A percentile compares a stretch with the other conserved stretches of the same genome.
phyloP scores from a whole-genome alignment of 2,113 vertebrate species.

The Ictalurus punctatus region DNA sequence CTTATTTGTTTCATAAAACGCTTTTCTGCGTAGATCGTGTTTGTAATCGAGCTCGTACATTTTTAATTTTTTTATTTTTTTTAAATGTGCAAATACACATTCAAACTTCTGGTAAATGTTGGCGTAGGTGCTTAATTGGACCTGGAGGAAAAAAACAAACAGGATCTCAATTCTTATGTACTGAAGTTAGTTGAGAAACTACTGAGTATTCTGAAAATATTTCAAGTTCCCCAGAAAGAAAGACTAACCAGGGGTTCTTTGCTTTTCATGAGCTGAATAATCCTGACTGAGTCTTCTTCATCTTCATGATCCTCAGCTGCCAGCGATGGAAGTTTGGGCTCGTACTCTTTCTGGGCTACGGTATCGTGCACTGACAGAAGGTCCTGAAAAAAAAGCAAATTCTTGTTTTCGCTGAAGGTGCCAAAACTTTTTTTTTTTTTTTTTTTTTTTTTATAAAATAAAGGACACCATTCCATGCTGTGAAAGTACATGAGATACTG shows the following conservation, averaged over 20 bases:
- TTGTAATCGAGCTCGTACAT: too few relatives aligned
- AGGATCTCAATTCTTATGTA: background rate
- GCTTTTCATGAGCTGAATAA: constrained; percentile 84
- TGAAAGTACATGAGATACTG: background rate
- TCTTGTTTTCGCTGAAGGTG: background rate
- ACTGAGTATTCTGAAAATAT: background rate
- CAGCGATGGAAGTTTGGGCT: constrained; percentile 82
- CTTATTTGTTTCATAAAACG: too few relatives aligned
- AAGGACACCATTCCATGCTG: background rate
- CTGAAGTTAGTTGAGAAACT: background rate
- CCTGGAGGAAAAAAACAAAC: background rate
- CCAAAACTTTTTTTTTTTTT: background rate
- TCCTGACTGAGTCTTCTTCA: constrained; percentile 90
- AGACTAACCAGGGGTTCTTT: constrained; percentile 82
- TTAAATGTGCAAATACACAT: background rate
- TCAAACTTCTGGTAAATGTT: background rate
- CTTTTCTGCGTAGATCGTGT: too few relatives aligned
- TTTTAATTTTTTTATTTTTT: background rate
- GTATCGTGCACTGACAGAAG: constrained; percentile 78
- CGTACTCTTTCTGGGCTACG: constrained; percentile 75
- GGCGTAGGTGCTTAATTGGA: background rate
- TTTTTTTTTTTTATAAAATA: background rate
- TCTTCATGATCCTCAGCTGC: constrained; percentile 80
- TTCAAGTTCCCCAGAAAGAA: constrained; percentile 29
- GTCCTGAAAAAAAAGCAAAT: constrained; percentile 67